Evolutionary conservation across 2,113 vertebrate genomes (phyloP).

Genomic region (Fulmarus glacialis): DNA sequence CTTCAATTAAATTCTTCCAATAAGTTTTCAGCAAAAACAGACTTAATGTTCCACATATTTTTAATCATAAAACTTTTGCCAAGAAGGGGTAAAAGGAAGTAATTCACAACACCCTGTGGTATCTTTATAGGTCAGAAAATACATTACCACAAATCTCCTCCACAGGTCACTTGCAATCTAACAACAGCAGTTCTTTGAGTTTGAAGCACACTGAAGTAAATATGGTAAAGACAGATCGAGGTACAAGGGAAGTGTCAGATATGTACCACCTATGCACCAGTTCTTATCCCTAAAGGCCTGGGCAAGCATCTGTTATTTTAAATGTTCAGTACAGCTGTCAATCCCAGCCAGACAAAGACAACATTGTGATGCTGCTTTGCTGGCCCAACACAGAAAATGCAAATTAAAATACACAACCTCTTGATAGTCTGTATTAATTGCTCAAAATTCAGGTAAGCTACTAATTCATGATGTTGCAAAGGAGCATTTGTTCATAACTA

Average conservation of each 20-base stretch:
- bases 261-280: background rate
- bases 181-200: background rate
- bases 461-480: background rate
- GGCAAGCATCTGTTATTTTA: background rate
- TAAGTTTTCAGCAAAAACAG: background rate
- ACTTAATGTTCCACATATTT: background rate
- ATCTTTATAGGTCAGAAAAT: background rate
- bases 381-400: background rate
- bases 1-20: slow-evolving; percentile 13
- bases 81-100: background rate
- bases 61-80: background rate
- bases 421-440: background rate
- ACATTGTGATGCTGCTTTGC: background rate
- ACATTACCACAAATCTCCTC: background rate
- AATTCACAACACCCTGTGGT: background rate
- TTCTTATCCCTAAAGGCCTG: background rate
- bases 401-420: background rate
- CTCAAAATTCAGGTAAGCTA: background rate
- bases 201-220: background rate
- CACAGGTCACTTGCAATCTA: background rate
- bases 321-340: background rate
- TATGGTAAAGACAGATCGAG: fast-evolving
- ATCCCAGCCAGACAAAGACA: background rate
- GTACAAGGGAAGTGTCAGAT: background rate
- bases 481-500: background rate